These are phyloP conservation scores for Merluccius polli DNA, from an alignment of 2,797 vertebrate genomes.

Conservation along the genomic window DNA sequence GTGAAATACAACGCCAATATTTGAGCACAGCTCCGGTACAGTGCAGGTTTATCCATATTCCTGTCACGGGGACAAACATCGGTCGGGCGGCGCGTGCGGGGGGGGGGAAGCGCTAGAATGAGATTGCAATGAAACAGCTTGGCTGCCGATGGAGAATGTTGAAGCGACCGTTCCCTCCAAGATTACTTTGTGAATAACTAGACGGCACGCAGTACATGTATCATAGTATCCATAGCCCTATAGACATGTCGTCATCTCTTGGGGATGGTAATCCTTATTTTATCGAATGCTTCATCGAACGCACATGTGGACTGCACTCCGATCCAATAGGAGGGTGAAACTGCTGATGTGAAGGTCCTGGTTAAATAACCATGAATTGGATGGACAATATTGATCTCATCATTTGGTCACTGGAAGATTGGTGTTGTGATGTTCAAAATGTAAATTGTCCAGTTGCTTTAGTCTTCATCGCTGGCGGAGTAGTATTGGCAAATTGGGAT, in stretches of 20 bases:
- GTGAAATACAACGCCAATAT: background rate
- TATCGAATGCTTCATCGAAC: background rate
- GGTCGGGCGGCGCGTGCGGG: no score
- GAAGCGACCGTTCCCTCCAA: background rate
- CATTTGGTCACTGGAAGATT: background rate
- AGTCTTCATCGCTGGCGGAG: background rate
- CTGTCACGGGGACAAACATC: background rate
- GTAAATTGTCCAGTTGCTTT: background rate
- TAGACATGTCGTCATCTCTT: background rate
- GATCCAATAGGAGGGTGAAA: background rate
- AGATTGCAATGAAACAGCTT: background rate
- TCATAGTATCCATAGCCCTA: background rate
- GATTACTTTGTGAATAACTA: background rate
- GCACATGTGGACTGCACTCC: background rate
- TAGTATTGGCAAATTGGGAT: no score
- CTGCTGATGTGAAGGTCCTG: background rate
- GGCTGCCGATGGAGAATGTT: background rate
- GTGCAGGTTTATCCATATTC: background rate
- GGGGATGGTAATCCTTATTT: background rate
- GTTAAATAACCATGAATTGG: background rate
- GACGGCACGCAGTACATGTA: background rate
- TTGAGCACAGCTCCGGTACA: background rate
- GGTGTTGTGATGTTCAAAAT: background rate
- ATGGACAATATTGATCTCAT: background rate
- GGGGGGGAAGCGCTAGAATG: background rate